Conservation (phyloP, 2,888 invertebrate species). For the Hyles lineata region DNA sequence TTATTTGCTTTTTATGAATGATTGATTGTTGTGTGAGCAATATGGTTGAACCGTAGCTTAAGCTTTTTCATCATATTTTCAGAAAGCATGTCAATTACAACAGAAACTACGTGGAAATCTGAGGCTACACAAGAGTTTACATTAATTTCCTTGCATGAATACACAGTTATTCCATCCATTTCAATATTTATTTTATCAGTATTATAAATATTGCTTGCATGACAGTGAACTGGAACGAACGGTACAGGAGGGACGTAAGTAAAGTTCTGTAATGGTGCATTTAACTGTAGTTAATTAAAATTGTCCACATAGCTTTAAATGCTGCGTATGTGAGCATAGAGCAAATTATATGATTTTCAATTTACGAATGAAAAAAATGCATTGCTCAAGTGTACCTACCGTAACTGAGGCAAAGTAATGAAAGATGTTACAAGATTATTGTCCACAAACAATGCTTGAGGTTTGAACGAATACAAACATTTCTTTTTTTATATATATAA, state of each 20-base stretch:
- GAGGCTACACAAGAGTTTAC: constrained; percentile 42
- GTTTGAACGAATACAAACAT: constrained; percentile 68
- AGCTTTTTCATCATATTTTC: constrained; percentile 37
- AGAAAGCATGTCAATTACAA: constrained; percentile 72
- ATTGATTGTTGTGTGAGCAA: constrained; percentile 72
- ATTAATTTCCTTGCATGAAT: constrained; percentile 48
- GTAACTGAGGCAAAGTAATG: constrained; percentile 51
- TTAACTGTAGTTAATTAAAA: constrained; percentile 79
- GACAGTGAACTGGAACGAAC: constrained; percentile 49
- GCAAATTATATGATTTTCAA: constrained; percentile 73
- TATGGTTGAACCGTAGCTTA: constrained; percentile 47
- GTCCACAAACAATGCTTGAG: constrained; percentile 72
- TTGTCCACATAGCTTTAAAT: constrained; percentile 80
- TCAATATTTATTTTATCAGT: constrained; percentile 58
- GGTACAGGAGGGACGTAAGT: constrained; percentile 57
- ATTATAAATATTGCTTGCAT: constrained; percentile 78
- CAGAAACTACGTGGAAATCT: constrained; percentile 43
- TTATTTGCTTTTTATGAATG: constrained; percentile 53
- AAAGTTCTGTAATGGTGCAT: constrained; percentile 78
- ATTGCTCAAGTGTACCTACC: constrained; percentile 72
- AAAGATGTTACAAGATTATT: constrained; percentile 65
- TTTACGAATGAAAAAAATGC: constrained; percentile 63
- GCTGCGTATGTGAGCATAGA: constrained; percentile 69
- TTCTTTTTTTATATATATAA: constrained; percentile 73
- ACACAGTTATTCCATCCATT: constrained; percentile 56